phyloP scores from a whole-genome alignment of 2,113 vertebrate species.

The Crypturellus undulatus region DNA sequence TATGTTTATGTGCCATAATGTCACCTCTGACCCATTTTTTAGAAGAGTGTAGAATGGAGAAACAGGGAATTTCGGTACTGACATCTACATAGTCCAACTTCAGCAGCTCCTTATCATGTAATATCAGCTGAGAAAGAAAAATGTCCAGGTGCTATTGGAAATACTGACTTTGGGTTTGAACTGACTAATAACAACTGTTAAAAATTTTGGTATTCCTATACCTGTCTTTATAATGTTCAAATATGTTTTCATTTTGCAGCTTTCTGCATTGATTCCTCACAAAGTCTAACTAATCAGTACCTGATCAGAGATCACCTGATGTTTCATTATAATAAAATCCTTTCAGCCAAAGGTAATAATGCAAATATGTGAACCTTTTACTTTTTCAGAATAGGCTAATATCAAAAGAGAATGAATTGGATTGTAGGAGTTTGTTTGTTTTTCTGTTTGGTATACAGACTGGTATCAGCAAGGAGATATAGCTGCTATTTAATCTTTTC shows the following conservation, averaged over 20 bases:
- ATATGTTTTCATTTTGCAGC: constrained; percentile 77
- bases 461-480: background rate
- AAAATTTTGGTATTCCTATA: background rate
- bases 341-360: constrained; percentile 92
- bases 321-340: constrained; percentile 93
- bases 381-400: background rate
- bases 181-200: constrained; percentile 5
- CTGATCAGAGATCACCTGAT: constrained; percentile 92
- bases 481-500: background rate
- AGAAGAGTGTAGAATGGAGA: background rate
- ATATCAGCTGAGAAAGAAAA: background rate
- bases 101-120: background rate
- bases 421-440: background rate
- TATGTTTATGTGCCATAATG: background rate
- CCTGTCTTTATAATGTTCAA: constrained; percentile 36
- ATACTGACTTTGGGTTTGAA: background rate
- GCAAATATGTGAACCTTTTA: constrained; percentile 17
- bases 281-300: constrained; percentile 81
- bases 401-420: background rate
- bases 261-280: constrained; percentile 84
- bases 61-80: background rate
- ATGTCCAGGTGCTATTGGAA: background rate
- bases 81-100: background rate
- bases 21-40: background rate
- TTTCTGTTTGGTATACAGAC: background rate